Percentiles rank a stretch among this genome's conserved stretches.
These are phyloP conservation scores for Albula goreensis DNA, from an alignment of 2,113 vertebrate genomes.

Conservation along the genomic window DNA sequence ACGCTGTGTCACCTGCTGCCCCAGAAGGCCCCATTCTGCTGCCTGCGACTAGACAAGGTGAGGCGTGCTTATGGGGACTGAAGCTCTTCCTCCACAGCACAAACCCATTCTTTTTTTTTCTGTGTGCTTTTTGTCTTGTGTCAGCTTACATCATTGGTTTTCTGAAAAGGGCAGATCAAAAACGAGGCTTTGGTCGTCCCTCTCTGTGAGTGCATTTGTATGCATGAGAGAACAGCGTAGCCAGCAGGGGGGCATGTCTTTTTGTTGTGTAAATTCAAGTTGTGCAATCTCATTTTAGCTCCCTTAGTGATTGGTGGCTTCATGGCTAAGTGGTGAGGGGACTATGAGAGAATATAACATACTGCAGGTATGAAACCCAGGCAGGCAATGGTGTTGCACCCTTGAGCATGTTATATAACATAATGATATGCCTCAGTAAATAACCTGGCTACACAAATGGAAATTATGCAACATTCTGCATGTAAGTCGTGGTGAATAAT, in stretches of 20 bases:
- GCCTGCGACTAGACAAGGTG: constrained; percentile 92
- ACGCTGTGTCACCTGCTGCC: constrained; percentile 91
- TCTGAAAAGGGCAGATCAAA: not conserved
- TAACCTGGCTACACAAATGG: not conserved
- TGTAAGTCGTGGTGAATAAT: not conserved
- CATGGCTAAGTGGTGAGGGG: not conserved
- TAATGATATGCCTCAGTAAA: not conserved
- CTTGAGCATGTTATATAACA: not conserved
- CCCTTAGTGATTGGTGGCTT: not conserved
- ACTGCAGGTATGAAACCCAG: not conserved
- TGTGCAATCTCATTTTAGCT: not conserved
- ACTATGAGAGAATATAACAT: not conserved
- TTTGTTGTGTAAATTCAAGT: not conserved
- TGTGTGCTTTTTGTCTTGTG: not conserved
- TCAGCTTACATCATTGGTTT: not conserved
- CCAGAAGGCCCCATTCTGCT: constrained; percentile 89
- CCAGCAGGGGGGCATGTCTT: not conserved
- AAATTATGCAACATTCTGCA: not conserved
- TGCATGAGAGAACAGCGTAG: not conserved
- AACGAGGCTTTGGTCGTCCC: no score
- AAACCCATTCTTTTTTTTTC: not conserved
- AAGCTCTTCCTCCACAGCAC: not conserved
- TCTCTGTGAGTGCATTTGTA: not conserved
- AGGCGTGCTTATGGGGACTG: constrained; percentile 18
- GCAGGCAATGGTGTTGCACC: not conserved